Conservation (phyloP, 2,888 invertebrate species). For the Noctuana brunneofusca region DNA sequence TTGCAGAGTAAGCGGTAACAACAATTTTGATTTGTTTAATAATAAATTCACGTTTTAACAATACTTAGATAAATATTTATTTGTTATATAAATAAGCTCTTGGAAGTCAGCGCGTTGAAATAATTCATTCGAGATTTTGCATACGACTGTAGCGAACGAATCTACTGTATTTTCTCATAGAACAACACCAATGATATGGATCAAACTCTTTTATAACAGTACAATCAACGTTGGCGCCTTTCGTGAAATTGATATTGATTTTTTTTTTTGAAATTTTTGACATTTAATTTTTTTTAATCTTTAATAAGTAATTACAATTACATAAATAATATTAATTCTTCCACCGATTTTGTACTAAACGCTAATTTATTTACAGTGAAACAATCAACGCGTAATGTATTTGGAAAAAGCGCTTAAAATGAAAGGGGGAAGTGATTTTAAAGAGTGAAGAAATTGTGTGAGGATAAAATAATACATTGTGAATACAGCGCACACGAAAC, state of each 20-base stretch:
- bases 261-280: conserved; percentile 30
- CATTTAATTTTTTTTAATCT: conserved; percentile 33
- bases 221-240: conserved; percentile 12
- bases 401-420: conserved; percentile 75
- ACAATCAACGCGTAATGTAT: conserved; percentile 59
- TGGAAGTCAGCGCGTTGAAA: conserved; percentile 16
- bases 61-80: conserved; percentile 24
- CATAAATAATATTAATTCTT: conserved; percentile 53
- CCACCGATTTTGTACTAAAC: conserved; percentile 79
- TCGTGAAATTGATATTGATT: conserved; percentile 14
- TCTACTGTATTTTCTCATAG: conserved; percentile 7
- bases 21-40: conserved; percentile 15
- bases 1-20: conserved; percentile 29
- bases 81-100: conserved; percentile 32
- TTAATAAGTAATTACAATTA: conserved; percentile 44
- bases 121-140: neutral
- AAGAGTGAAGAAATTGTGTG: conserved; percentile 36
- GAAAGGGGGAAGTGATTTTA: conserved; percentile 13
- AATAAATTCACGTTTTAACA: conserved; percentile 28
- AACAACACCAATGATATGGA: conserved; percentile 42
- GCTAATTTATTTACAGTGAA: conserved; percentile 73
- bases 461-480: conserved; percentile 33
- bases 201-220: conserved; percentile 12
- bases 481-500: conserved; percentile 17
- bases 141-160: conserved; percentile 14